phyloP scores from a whole-genome alignment of 2,888 invertebrate genomes.

The Eurytoma californica region DNA sequence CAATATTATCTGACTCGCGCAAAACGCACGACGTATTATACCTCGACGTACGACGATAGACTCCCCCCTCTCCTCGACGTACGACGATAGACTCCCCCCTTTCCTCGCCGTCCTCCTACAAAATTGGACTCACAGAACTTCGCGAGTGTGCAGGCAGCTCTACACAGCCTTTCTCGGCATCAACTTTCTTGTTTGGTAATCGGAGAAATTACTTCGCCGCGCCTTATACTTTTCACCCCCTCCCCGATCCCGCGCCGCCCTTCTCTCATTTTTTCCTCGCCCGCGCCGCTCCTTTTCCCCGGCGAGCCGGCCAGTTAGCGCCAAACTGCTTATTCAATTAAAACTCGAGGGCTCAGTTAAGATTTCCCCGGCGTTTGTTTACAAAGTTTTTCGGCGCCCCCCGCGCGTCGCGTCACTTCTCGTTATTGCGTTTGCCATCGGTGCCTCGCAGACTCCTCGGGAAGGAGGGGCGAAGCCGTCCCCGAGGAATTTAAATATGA shows the following conservation, averaged over 20 bases:
- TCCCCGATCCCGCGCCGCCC: background rate
- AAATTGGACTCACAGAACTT: constrained; percentile 43
- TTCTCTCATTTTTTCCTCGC: background rate
- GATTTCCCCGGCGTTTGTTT: constrained; percentile 14
- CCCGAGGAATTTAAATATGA: constrained; percentile 23
- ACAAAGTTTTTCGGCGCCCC: constrained; percentile 14
- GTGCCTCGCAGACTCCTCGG: background rate
- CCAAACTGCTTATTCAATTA: constrained; percentile 52
- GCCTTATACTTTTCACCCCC: constrained; percentile 15
- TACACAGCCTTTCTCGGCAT: constrained; percentile 14
- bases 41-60: constrained; percentile 7
- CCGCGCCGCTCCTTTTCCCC: background rate
- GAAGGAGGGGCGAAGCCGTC: background rate
- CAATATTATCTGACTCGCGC: too few relatives aligned
- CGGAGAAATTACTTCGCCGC: constrained; percentile 51
- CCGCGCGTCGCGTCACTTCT: constrained; percentile 9
- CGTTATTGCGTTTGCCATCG: constrained; percentile 26
- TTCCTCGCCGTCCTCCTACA: background rate
- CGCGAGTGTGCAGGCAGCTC: constrained; percentile 10
- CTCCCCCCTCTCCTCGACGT: too few relatives aligned
- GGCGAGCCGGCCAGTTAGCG: constrained; percentile 10
- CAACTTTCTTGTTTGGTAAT: constrained; percentile 50
- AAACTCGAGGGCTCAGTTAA: constrained; percentile 24
- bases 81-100: background rate
- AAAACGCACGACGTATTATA: constrained; percentile 14